Percentiles rank a stretch among this genome's conserved stretches.
Evolutionary conservation across 35 echinoderm and acorn worm species (phyloP).

Genomic region (Nesometra sesokonis): DNA sequence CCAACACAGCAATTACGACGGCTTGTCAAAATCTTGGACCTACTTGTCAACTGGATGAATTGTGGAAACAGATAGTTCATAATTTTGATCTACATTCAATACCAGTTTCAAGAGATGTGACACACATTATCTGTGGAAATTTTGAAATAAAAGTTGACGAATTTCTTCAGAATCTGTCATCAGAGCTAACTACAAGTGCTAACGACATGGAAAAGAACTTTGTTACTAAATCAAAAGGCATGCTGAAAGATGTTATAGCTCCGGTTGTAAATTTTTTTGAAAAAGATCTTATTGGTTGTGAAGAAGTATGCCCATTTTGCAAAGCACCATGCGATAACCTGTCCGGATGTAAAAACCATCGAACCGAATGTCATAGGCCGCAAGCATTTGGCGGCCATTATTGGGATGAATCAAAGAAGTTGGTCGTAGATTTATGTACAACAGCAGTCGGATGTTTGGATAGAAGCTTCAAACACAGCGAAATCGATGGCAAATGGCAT

Average conservation of each 20-base stretch:
- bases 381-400: conserved; percentile 8
- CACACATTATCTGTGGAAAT: too few relatives aligned
- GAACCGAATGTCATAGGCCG: background rate
- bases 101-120: too few relatives aligned
- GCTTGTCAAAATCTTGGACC: background rate
- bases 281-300: background rate
- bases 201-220: conserved; percentile 3
- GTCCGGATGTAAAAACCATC: background rate
- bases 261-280: background rate
- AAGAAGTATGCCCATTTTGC: conserved; percentile 26
- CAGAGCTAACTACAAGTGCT: conserved; percentile 4
- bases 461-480: conserved; percentile 6
- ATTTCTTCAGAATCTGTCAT: background rate
- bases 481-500: background rate
- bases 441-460: background rate
- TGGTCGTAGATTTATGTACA: conserved; percentile 6
- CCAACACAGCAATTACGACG: conserved; percentile 21
- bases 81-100: background rate
- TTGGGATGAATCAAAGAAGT: background rate
- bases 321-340: conserved; percentile 21
- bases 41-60: conserved; percentile 3
- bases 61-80: background rate
- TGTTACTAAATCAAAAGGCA: background rate
- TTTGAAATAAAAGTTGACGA: background rate
- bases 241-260: background rate